Conservation (phyloP, 1,140 invertebrate genomes). For the Drosophila lacteicornis region DNA sequence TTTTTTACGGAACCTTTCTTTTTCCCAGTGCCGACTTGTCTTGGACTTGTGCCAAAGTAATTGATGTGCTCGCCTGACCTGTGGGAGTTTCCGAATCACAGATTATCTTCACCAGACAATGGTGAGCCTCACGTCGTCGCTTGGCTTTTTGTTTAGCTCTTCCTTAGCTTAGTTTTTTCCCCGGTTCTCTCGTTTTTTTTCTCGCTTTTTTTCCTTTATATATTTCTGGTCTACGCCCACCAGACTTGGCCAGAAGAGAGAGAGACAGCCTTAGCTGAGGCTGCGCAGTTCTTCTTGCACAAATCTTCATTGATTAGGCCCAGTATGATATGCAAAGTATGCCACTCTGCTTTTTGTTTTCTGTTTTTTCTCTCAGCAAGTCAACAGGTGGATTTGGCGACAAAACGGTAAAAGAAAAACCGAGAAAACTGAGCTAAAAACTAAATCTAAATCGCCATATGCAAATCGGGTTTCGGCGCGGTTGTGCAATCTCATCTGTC, state of each 20-base stretch:
- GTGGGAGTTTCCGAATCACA: conserved; percentile 85
- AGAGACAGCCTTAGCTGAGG: background rate
- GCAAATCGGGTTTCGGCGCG: conserved; percentile 64
- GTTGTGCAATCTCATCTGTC: conserved; percentile 65
- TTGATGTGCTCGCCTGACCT: conserved; percentile 84
- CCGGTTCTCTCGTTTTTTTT: conserved; percentile 6
- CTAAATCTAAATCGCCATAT: conserved; percentile 73
- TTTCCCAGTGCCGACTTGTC: conserved; percentile 29
- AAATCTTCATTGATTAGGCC: conserved; percentile 42
- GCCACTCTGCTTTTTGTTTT: conserved; percentile 5
- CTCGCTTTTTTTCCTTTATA: conserved; percentile 27
- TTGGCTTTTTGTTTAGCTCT: conserved; percentile 50
- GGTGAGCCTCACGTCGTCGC: conserved; percentile 78
- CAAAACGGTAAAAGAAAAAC: conserved; percentile 36
- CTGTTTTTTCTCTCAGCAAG: background rate
- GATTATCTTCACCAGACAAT: conserved; percentile 84
- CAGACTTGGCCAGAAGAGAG: conserved; percentile 31
- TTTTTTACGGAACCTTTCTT: conserved; percentile 4
- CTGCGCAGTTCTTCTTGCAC: conserved; percentile 14
- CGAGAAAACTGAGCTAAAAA: conserved; percentile 27
- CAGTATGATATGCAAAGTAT: conserved; percentile 46
- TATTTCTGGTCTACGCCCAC: conserved; percentile 67
- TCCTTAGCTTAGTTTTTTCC: conserved; percentile 19
- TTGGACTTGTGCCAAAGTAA: conserved; percentile 82
- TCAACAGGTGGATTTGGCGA: conserved; percentile 55